These are phyloP conservation scores for Ophioninae sp. DNA, from an alignment of 2,888 invertebrate species.

Conservation along the genomic window DNA sequence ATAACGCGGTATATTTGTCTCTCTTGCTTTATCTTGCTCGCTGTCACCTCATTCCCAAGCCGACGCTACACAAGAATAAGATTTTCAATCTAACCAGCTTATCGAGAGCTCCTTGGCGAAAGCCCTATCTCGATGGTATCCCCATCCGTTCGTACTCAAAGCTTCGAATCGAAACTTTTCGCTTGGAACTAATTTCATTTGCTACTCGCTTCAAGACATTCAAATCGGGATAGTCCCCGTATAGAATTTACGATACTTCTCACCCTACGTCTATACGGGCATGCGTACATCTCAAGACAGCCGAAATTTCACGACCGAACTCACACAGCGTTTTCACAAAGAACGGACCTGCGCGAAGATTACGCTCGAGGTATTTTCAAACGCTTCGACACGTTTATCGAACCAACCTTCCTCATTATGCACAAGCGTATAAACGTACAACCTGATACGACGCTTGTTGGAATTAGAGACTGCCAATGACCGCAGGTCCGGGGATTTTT, in stretches of 20 bases:
- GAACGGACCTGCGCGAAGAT: neutral
- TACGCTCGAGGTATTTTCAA: neutral
- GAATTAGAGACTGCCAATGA: neutral
- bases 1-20: neutral
- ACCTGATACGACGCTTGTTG: neutral
- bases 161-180: neutral
- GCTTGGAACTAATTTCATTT: slow-evolving; percentile 15
- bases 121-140: neutral
- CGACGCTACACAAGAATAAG: neutral
- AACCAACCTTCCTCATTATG: neutral
- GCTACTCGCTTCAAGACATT: neutral
- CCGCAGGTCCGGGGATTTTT: neutral
- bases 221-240: neutral
- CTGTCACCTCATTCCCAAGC: neutral
- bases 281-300: neutral
- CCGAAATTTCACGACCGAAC: neutral
- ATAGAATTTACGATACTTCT: neutral
- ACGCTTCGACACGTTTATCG: neutral
- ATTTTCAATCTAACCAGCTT: slow-evolving; percentile 13
- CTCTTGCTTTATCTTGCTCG: neutral
- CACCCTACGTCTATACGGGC: neutral
- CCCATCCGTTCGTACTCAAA: neutral
- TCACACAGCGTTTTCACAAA: neutral
- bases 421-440: neutral
- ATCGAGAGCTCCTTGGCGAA: neutral